Evolutionary conservation across 2,113 vertebrate species (phyloP).

Genomic region (Ciconia boyciana): DNA sequence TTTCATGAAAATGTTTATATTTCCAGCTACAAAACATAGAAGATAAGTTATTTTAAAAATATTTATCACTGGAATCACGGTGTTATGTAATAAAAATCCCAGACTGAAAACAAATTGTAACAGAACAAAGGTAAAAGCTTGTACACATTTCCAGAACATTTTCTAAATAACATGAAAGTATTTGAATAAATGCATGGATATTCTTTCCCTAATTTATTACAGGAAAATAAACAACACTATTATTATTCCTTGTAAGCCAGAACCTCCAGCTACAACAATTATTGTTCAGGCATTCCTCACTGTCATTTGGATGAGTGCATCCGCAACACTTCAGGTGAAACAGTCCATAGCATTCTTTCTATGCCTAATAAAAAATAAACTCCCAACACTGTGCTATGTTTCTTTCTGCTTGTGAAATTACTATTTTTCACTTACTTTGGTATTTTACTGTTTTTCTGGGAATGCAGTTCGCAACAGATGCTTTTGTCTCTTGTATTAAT

Average conservation of each 20-base stretch:
- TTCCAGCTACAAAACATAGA: conserved; percentile 49
- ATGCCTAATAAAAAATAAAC: not conserved
- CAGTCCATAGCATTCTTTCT: not conserved
- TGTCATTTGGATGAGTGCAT: not conserved
- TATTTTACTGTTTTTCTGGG: conserved; percentile 54
- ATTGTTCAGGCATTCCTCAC: not conserved
- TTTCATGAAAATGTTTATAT: conserved; percentile 62
- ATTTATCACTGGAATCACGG: not conserved
- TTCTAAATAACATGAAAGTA: not conserved
- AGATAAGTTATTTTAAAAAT: not conserved
- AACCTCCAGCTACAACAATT: not conserved
- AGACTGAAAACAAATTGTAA: not conserved
- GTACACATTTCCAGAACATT: not conserved
- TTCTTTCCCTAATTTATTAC: not conserved
- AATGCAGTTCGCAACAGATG: not conserved
- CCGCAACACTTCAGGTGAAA: not conserved
- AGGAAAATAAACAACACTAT: not conserved
- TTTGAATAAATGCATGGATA: not conserved
- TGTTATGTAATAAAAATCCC: not conserved
- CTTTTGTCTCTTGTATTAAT: not conserved
- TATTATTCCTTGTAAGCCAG: not conserved
- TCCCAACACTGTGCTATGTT: not conserved
- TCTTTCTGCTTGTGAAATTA: not conserved
- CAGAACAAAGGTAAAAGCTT: not conserved
- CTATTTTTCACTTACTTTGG: conserved; percentile 15